Evolutionary conservation across 2,113 vertebrate species (phyloP).

Genomic region (Cyrtonyx montezumae): DNA sequence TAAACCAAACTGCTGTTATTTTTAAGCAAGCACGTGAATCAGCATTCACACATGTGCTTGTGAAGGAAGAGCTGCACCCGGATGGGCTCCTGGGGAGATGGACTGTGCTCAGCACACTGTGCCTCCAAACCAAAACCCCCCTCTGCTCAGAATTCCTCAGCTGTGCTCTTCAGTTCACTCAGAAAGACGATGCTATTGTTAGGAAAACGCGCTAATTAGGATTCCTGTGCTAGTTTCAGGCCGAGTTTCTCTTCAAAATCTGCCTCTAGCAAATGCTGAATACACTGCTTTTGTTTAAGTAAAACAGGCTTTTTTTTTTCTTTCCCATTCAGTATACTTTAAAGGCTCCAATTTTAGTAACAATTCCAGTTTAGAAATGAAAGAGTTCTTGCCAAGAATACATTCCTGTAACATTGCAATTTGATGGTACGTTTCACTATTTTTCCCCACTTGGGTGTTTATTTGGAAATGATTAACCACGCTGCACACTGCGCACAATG

Average conservation of each 20-base stretch:
- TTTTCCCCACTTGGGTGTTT: constrained; percentile 5
- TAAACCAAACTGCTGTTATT: constrained; percentile 28
- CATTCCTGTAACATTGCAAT: constrained; percentile 48
- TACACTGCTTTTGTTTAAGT: constrained; percentile 64
- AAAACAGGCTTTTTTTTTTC: constrained; percentile 41
- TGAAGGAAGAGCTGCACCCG: background rate
- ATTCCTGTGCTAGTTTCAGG: constrained; percentile 51
- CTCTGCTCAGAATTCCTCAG: constrained; percentile 27
- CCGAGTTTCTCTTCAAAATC: constrained; percentile 43
- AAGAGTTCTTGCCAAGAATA: constrained; percentile 59
- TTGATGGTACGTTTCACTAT: constrained; percentile 28
- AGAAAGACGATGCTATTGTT: constrained; percentile 19
- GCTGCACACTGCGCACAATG: background rate
- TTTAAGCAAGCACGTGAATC: constrained; percentile 9
- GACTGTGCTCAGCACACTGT: constrained; percentile 4
- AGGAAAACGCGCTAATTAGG: constrained; percentile 36
- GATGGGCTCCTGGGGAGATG: background rate
- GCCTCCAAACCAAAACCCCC: background rate
- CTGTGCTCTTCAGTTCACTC: background rate
- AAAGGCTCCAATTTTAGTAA: constrained; percentile 9
- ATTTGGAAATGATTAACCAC: constrained; percentile 54
- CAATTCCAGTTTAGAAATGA: background rate
- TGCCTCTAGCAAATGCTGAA: constrained; percentile 47
- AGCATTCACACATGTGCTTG: background rate
- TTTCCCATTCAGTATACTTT: constrained; percentile 17